Base-by-base conservation (phyloP, 2,888 invertebrate genomes). In the Ischnus inquisitorius region DNA sequence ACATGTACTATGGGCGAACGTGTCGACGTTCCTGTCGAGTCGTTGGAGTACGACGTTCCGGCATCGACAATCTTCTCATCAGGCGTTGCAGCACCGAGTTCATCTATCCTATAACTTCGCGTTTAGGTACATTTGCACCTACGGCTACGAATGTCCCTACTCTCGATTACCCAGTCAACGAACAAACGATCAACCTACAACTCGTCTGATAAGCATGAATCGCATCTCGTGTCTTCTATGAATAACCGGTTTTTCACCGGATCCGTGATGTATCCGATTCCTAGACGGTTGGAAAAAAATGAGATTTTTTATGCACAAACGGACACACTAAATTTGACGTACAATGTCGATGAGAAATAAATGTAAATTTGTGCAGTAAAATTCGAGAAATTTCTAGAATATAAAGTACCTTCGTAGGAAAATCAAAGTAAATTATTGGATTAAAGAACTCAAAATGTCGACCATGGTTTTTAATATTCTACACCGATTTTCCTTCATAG, bases 51-150 rank as follows among this genome's bases (percentile, higher is more conserved):
- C 43, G 14, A 12, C 65, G 43, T 25, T 67, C 19, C 22, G 14
- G 22, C 34, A 64, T 28, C 41, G 68, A 34, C 68, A 69, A 69
- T 69, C 68, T 51, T 69, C 48, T 69, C 68, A 69, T 69, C 68
- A 51, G 34, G 19, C 68, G 16, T 69, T 69, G 48, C n/a, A 51
- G 51, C 68, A 69, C 19, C 28, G 67, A 64, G 16, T 22, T 51
- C 51, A 34, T 69, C 68, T 51, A 5, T 51, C 19, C 51, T 22
- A 51, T 16, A 69, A 51, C 34, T 67, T 22, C 5, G n/a, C 46
- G 4, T 25, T 6, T 51, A 34, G 51, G 34, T 28, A 16, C 51
- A 16, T 14, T 51, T 51, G 68, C 51, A 48, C 68, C 28, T 34
- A 51, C 46, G n/a, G 34, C 34, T 2, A 22, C 54, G 19, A 22